These are phyloP conservation scores for Volucella zonaria DNA, from an alignment of 2,888 invertebrate species.

Conservation along the genomic window DNA sequence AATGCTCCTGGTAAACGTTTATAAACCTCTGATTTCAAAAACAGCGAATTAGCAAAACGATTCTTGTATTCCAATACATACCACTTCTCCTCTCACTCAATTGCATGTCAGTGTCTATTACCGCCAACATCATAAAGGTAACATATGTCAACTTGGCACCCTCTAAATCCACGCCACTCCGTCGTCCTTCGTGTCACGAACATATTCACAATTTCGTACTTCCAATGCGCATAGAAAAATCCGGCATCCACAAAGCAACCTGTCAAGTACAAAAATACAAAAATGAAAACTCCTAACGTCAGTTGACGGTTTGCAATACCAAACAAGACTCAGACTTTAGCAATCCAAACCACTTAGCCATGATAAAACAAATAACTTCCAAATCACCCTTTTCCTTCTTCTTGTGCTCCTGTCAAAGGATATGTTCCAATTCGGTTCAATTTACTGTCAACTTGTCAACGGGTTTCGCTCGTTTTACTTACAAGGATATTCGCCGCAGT, in stretches of 20 bases:
- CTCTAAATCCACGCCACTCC: too few relatives aligned
- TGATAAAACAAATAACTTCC: conserved; percentile 15
- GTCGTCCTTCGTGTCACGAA: neutral
- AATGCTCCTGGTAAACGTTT: too few relatives aligned
- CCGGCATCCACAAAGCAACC: neutral
- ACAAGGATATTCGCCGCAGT: conserved; percentile 19
- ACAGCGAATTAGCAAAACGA: too few relatives aligned
- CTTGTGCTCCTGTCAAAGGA: neutral
- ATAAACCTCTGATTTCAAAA: too few relatives aligned
- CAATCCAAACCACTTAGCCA: conserved; percentile 9
- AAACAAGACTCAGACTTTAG: neutral
- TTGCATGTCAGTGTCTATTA: neutral
- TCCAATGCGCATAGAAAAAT: neutral
- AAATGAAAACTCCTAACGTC: conserved; percentile 12
- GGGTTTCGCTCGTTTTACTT: conserved; percentile 34
- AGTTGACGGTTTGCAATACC: conserved; percentile 9
- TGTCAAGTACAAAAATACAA: conserved; percentile 7
- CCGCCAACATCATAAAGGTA: neutral
- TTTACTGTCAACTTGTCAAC: conserved; percentile 51
- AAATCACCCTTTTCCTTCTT: neutral
- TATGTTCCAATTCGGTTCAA: conserved; percentile 46
- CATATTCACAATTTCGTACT: neutral
- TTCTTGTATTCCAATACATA: too few relatives aligned
- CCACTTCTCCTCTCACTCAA: neutral
- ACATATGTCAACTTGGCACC: neutral